phyloP scores from a whole-genome alignment of 35 echinoderm and acorn worm genomes.

The Hemicentrotus pulcherrimus region DNA sequence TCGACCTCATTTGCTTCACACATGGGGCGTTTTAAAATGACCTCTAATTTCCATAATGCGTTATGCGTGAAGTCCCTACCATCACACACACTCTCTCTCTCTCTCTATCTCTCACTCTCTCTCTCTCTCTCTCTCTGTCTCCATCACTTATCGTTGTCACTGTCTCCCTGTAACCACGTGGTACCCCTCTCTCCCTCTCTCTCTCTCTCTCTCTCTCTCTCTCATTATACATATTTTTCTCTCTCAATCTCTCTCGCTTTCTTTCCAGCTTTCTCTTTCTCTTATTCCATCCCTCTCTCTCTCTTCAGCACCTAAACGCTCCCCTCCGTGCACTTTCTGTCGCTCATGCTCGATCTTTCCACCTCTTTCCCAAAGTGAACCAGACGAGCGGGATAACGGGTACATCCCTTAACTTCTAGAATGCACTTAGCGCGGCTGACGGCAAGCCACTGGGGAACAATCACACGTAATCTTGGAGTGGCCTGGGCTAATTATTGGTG shows the following conservation, averaged over 20 bases:
- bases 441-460: not conserved
- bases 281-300: not conserved
- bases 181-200: not conserved
- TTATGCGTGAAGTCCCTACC: not conserved
- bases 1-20: not conserved
- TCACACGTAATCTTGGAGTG: constrained; percentile 22
- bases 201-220: not conserved
- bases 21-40: not conserved
- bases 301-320: not conserved
- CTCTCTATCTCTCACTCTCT: too few relatives aligned
- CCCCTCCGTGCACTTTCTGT: not conserved
- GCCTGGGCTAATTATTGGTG: not conserved
- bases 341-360: not conserved
- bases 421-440: constrained; percentile 15
- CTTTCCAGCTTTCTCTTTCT: not conserved
- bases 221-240: not conserved
- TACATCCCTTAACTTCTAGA: not conserved
- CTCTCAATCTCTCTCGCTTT: not conserved
- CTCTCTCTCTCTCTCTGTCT: too few relatives aligned
- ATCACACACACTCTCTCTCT: not conserved
- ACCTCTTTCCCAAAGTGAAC: not conserved
- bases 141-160: not conserved
- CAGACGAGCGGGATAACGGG: not conserved
- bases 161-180: not conserved
- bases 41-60: not conserved